Evolutionary conservation across 2,888 invertebrate species (phyloP), one percentile per base, ranked within the genome.

Genomic region (Stenodera caucasica): DNA sequence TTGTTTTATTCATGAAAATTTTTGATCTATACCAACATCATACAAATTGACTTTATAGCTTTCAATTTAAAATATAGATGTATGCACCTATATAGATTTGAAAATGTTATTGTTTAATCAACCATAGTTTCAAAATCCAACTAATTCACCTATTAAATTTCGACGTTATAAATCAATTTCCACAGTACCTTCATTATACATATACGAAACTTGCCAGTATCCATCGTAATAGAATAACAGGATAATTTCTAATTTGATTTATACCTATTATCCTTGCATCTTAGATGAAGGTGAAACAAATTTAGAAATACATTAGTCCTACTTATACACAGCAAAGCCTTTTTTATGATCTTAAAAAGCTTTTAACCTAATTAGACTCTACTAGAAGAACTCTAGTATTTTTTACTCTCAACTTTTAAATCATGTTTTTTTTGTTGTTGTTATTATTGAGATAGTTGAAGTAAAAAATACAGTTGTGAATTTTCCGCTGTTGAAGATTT

Each of bases 101-200:
- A n/a, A n/a, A n/a, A n/a, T n/a, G n/a, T n/a, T n/a, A n/a, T n/a
- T n/a, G n/a, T n/a, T n/a, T n/a, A n/a, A n/a, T n/a, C n/a, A n/a
- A n/a, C n/a, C n/a, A n/a, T n/a, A n/a, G n/a, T n/a, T n/a, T 50
- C 33, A 33, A 49, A 53, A 49, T 60, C 58, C 55, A 53, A 21
- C 45, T 55, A 51, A 64, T 58, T 58, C 45, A 50, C 52, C 63
- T 64, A 60, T 57, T 63, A 67, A 64, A 64, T 70, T 66, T 68
- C 56, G 52, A 67, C 67, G 69, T 73, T 68, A 70, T 73, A 73
- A 74, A 72, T 73, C 72, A 73, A 74, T 71, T 70, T 71, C 57
- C 67, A 61, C 64, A 50, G 64, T 60, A 63, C 64, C 64, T 65
- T 67, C 60, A 63, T 68, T 67, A 61, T 33, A 30, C n/a, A n/a